Evolutionary conservation across 2,888 invertebrate genomes (phyloP).

Genomic region (Cephalotes varians): DNA sequence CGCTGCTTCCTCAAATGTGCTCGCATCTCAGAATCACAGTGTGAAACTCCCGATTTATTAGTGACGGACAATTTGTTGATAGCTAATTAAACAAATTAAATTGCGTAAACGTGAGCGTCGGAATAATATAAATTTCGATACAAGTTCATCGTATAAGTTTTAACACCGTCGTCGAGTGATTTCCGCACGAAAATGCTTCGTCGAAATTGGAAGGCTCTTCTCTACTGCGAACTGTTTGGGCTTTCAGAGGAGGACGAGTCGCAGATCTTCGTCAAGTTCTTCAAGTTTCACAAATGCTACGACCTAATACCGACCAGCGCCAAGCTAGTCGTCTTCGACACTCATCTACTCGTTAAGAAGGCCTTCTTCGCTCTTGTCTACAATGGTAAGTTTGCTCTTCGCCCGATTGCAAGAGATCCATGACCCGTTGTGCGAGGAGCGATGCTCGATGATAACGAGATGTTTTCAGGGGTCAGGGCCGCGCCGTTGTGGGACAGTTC

Average conservation of each 20-base stretch:
- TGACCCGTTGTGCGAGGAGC: no score
- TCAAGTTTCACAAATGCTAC: conserved; percentile 99
- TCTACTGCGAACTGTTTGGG: conserved; percentile 81
- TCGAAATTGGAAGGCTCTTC: conserved; percentile 79
- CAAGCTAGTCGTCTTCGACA: conserved; percentile 99
- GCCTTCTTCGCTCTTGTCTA: conserved; percentile 99
- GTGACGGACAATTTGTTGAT: not conserved
- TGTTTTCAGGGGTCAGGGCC: conserved; percentile 94
- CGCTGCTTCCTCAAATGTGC: not conserved
- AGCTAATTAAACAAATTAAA: not conserved
- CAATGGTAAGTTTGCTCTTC: conserved; percentile 90
- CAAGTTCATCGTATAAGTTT: conserved; percentile 3
- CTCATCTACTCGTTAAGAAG: conserved; percentile 98
- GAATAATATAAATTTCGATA: not conserved
- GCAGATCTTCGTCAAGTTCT: conserved; percentile 99
- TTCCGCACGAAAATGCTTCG: conserved; percentile 74
- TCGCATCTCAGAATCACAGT: not conserved
- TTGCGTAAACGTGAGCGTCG: not conserved
- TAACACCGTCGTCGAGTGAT: conserved; percentile 38
- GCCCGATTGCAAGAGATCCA: not conserved
- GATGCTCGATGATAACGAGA: not conserved
- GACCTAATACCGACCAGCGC: conserved; percentile 99
- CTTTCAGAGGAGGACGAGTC: conserved; percentile 97
- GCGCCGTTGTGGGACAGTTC: conserved; percentile 99
- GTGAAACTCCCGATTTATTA: not conserved